A percentile compares a stretch with the other conserved stretches of the same genome.
phyloP scores from a whole-genome alignment of 2,113 vertebrate genomes.

The Boulengeromyrus knoepffleri region DNA sequence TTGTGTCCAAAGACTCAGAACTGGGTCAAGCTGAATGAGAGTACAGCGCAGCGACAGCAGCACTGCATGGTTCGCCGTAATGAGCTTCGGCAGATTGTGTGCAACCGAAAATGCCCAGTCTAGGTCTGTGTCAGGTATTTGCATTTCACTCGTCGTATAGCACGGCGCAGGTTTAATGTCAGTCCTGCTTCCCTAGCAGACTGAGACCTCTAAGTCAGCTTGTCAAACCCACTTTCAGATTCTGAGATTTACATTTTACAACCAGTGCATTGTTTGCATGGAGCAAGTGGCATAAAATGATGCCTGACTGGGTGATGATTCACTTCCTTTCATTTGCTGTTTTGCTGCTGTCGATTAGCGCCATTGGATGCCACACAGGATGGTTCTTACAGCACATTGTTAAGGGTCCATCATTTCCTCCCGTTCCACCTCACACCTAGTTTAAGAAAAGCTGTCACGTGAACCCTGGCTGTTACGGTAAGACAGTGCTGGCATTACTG shows the following conservation, averaged over 20 bases:
- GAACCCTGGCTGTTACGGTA: background rate
- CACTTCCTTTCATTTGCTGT: background rate
- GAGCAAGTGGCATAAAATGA: background rate
- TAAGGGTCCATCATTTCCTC: background rate
- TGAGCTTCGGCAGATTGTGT: background rate
- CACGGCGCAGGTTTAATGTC: background rate
- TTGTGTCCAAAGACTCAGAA: background rate
- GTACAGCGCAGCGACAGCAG: background rate
- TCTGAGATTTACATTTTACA: background rate
- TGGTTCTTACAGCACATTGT: background rate
- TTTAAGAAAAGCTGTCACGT: too few species aligned
- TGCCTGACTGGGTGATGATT: background rate
- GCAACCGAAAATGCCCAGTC: background rate
- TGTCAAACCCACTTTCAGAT: conserved; percentile 1
- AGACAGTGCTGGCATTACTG: background rate
- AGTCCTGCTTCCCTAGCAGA: background rate
- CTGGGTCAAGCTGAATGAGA: conserved; percentile 3
- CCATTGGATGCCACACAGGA: background rate
- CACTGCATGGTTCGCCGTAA: background rate
- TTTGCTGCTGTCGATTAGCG: background rate
- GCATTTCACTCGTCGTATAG: background rate
- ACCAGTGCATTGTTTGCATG: background rate
- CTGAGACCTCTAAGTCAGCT: background rate
- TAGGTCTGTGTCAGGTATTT: background rate
- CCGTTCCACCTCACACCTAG: background rate